These are phyloP conservation scores for Chalcis sispes DNA, from an alignment of 2,888 invertebrate species.

Conservation along the genomic window DNA sequence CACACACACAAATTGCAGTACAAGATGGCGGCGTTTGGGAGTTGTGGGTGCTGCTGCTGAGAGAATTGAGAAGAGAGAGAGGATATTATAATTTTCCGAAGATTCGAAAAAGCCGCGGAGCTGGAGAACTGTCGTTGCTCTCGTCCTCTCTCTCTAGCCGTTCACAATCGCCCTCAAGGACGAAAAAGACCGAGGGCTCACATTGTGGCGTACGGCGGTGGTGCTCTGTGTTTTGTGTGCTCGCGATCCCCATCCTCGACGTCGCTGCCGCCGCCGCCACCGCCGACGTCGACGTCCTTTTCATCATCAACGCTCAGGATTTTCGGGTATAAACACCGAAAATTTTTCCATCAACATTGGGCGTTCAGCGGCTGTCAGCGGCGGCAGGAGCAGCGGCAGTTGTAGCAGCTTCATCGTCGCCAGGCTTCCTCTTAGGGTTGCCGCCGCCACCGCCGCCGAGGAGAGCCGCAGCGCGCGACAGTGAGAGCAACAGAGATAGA, in stretches of 20 bases:
- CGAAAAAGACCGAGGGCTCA: too few species aligned
- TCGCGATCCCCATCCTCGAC: not conserved
- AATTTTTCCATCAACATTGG: too few species aligned
- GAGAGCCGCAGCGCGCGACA: not conserved
- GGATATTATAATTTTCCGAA: not conserved
- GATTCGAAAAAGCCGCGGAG: not conserved
- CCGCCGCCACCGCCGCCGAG: not conserved
- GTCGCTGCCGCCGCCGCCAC: not conserved
- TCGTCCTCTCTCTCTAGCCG: not conserved
- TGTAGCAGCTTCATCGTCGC: conserved; percentile 5
- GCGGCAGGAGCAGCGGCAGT: not conserved
- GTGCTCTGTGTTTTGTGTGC: not conserved
- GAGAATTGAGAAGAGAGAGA: conserved; percentile 24
- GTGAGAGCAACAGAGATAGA: not conserved
- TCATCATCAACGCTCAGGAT: not conserved
- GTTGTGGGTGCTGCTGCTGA: conserved; percentile 71
- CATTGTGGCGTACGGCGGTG: too few species aligned
- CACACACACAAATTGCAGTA: conserved; percentile 66
- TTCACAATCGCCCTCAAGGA: too few species aligned
- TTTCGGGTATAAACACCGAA: not conserved
- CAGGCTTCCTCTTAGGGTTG: not conserved
- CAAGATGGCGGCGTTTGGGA: conserved; percentile 75
- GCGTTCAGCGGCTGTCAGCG: not conserved
- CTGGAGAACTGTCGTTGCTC: conserved; percentile 17
- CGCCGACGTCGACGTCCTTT: not conserved